A percentile compares a stretch with the other conserved stretches of the same genome.
These are phyloP conservation scores for Astyanax mexicanus DNA, from an alignment of 2,797 vertebrate species.

Conservation along the genomic window DNA sequence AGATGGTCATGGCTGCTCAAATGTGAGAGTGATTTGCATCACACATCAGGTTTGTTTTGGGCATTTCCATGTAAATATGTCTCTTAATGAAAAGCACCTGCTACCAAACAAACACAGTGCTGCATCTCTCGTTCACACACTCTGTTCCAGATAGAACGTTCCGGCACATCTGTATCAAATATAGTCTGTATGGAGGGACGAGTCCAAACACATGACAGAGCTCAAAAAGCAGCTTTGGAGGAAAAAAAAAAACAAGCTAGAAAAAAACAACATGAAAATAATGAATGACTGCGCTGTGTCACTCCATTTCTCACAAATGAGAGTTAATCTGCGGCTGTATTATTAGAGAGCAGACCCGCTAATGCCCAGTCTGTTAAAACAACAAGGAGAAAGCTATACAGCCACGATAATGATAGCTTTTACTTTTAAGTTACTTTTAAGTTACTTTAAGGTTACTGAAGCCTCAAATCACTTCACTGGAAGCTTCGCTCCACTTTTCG, in stretches of 20 bases:
- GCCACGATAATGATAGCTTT: too few relatives aligned
- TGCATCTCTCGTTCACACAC: conserved; percentile 50
- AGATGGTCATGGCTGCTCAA: background rate
- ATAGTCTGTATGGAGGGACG: conserved; percentile 33
- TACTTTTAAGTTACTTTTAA: too few relatives aligned
- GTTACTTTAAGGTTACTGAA: too few relatives aligned
- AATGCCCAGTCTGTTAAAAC: conserved; percentile 15
- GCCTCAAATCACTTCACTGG: too few relatives aligned
- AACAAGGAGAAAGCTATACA: background rate
- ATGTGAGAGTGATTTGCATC: background rate
- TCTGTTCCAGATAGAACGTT: conserved; percentile 31
- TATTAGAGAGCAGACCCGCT: conserved; percentile 23
- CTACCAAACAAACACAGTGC: conserved; percentile 48
- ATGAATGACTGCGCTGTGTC: conserved; percentile 30
- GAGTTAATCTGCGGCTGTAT: conserved; percentile 11
- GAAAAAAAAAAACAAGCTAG: conserved; percentile 35
- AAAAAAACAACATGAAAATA: conserved; percentile 27
- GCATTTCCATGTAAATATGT: conserved; percentile 50
- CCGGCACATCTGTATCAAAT: conserved; percentile 57
- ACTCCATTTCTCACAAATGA: conserved; percentile 12
- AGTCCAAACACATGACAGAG: conserved; percentile 49
- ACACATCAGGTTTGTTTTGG: conserved; percentile 38
- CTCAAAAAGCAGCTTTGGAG: conserved; percentile 54
- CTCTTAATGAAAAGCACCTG: conserved; percentile 51
- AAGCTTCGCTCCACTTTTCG: too few relatives aligned